These are phyloP conservation scores for Formica aserva DNA, from an alignment of 2,888 invertebrate genomes.

Conservation along the genomic window DNA sequence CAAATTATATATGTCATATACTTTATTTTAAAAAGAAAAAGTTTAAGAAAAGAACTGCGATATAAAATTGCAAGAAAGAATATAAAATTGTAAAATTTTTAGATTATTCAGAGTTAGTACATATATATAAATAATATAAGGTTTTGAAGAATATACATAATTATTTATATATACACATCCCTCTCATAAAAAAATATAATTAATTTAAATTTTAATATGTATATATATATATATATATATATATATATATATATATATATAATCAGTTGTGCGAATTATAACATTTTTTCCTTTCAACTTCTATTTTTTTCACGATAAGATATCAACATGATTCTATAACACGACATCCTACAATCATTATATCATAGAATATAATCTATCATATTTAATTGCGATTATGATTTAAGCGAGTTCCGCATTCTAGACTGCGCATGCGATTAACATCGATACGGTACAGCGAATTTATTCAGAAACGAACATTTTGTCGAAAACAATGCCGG, in stretches of 20 bases:
- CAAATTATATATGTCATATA: background rate
- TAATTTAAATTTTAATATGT: conserved; percentile 13
- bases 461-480: conserved; percentile 72
- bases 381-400: conserved; percentile 46
- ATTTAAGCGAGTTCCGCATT: conserved; percentile 59
- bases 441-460: conserved; percentile 65
- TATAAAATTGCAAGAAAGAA: background rate
- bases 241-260: background rate
- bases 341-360: background rate
- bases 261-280: background rate
- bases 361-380: conserved; percentile 21
- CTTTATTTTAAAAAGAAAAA: background rate
- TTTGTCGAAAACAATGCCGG: conserved; percentile 65
- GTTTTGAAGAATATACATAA: background rate
- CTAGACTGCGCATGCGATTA: conserved; percentile 58
- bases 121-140: background rate
- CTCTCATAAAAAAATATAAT: background rate
- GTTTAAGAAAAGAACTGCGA: background rate
- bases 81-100: background rate
- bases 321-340: background rate
- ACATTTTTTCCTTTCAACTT: background rate
- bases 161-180: background rate
- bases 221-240: too few relatives aligned
- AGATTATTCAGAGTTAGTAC: background rate
- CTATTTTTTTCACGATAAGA: background rate